Percentiles rank a stretch among this genome's conserved stretches.
These are phyloP conservation scores for Sarcophaga variegata DNA, from an alignment of 2,888 invertebrate genomes.

Conservation along the genomic window DNA sequence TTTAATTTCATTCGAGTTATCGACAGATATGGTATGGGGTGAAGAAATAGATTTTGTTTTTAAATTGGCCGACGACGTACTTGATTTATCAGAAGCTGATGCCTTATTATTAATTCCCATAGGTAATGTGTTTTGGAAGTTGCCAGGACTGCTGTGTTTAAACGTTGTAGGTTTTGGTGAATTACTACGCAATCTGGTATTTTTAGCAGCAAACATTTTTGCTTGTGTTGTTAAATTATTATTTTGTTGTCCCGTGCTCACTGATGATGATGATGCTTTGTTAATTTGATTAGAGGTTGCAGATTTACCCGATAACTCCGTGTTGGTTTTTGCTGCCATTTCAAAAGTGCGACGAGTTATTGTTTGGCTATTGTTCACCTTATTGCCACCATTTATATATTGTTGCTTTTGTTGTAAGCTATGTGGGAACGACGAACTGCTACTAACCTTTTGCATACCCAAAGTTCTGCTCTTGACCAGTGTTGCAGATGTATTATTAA, in stretches of 20 bases:
- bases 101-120: background rate
- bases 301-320: constrained; percentile 33
- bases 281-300: constrained; percentile 4
- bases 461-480: constrained; percentile 43
- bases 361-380: constrained; percentile 14
- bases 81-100: background rate
- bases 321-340: constrained; percentile 47
- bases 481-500: background rate
- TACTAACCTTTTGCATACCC: background rate
- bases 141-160: constrained; percentile 23
- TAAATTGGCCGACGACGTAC: constrained; percentile 13
- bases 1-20: constrained; percentile 48
- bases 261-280: background rate
- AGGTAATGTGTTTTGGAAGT: too few species aligned
- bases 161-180: constrained; percentile 19
- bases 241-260: constrained; percentile 17
- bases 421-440: background rate
- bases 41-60: constrained; percentile 41
- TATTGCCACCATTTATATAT: constrained; percentile 60
- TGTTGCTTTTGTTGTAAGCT: constrained; percentile 19
- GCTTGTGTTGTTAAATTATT: constrained; percentile 34
- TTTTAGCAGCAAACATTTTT: constrained; percentile 43
- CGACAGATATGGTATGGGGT: constrained; percentile 16
- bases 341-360: constrained; percentile 40
- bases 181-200: constrained; percentile 27